Conservation (phyloP, 2,113 vertebrate genomes). For the Engystomops pustulosus region DNA sequence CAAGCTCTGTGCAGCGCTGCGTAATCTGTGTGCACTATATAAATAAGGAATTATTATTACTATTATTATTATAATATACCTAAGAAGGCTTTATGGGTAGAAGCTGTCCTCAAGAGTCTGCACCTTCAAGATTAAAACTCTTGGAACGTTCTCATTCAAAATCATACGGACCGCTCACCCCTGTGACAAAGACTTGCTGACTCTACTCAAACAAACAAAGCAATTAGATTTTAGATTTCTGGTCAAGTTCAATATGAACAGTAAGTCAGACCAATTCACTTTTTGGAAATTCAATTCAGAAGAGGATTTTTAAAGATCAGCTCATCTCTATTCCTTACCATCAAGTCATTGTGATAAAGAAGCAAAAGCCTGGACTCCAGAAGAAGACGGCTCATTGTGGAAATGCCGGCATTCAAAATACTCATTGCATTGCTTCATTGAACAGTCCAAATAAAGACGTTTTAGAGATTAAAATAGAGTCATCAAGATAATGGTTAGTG, state of each 20-base stretch:
- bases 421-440: slow-evolving; percentile 33
- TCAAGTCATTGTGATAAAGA: background rate
- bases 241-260: background rate
- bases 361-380: background rate
- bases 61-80: no score
- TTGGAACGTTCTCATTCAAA: no score
- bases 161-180: no score
- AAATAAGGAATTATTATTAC: no score
- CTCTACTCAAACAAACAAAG: no score
- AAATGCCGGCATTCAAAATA: slow-evolving; percentile 20
- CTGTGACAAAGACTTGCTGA: no score
- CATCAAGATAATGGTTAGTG: slow-evolving; percentile 46
- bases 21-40: no score
- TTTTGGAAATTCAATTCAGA: slow-evolving; percentile 2
- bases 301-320: background rate
- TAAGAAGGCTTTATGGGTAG: no score
- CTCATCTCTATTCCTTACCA: background rate
- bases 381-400: slow-evolving; percentile 12
- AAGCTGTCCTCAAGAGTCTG: no score
- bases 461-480: slow-evolving; percentile 47
- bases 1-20: no score
- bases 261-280: background rate
- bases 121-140: no score
- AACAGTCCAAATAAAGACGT: slow-evolving; percentile 38
- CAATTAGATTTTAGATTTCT: background rate